Percentiles rank a stretch among this genome's conserved stretches.
These are phyloP conservation scores for Morbakka virulenta DNA, from an alignment of 30 jellyfish, hydroid and myxozoan species.

Conservation along the genomic window DNA sequence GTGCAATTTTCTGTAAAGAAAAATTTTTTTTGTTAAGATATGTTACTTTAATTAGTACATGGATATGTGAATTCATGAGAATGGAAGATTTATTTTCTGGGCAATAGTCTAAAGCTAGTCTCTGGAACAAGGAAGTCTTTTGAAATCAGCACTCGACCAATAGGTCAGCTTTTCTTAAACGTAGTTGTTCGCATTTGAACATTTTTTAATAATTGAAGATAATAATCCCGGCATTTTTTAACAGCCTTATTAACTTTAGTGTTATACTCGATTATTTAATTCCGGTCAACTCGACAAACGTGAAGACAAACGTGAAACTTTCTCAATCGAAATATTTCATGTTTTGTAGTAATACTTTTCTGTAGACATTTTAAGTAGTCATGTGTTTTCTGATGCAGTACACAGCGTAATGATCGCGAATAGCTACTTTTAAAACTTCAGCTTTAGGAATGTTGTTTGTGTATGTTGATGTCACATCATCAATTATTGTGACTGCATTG, in stretches of 20 bases:
- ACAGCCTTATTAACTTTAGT: conserved; percentile 15
- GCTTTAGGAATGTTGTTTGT: conserved; percentile 29
- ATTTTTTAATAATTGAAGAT: conserved; percentile 12
- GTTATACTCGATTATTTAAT: conserved; percentile 11
- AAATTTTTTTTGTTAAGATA: conserved; percentile 5
- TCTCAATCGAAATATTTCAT: conserved; percentile 4
- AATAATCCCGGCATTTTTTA: not conserved
- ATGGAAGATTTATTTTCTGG: conserved; percentile 9
- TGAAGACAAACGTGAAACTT: not conserved
- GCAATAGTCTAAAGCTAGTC: conserved; percentile 18
- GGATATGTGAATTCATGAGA: conserved; percentile 13
- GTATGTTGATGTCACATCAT: not conserved
- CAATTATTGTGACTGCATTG: conserved; percentile 24
- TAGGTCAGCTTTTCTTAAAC: conserved; percentile 31
- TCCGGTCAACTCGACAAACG: conserved; percentile 3
- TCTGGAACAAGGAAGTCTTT: conserved; percentile 20
- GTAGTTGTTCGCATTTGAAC: conserved; percentile 23
- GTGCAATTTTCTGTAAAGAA: conserved; percentile 33
- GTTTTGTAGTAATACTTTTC: conserved; percentile 21
- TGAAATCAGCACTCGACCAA: conserved; percentile 34
- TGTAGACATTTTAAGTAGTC: conserved; percentile 25
- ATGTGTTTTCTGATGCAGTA: conserved; percentile 30
- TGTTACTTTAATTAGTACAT: conserved; percentile 8
- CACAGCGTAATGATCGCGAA: conserved; percentile 28
- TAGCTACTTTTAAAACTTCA: conserved; percentile 20